A percentile compares a stretch with the other conserved stretches of the same genome.
These are phyloP conservation scores for Calliopsis andreniformis DNA, from an alignment of 1,140 invertebrate species.

Conservation along the genomic window DNA sequence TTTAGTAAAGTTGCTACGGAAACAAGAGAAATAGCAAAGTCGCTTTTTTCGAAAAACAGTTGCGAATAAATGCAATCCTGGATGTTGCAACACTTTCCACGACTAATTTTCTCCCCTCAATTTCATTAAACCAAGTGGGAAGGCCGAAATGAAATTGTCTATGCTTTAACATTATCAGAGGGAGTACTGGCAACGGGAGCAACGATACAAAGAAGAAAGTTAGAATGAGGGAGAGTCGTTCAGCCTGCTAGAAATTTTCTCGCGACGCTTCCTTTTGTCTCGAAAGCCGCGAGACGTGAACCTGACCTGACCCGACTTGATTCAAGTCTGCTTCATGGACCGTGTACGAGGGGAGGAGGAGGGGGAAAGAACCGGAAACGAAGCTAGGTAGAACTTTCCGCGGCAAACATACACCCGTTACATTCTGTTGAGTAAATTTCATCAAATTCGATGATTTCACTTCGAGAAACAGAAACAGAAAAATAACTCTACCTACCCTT, in stretches of 20 bases:
- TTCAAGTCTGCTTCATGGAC: constrained; percentile 31
- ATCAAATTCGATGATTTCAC: constrained; percentile 28
- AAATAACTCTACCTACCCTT: no score
- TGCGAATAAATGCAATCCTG: background rate
- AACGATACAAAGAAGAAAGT: constrained; percentile 26
- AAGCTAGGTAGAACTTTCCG: constrained; percentile 18
- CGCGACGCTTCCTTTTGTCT: constrained; percentile 50
- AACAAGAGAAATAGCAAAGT: no score
- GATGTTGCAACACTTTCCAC: background rate
- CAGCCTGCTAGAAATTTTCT: constrained; percentile 43
- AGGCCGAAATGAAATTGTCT: background rate
- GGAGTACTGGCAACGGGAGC: background rate
- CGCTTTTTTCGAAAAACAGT: background rate
- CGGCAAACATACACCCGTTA: constrained; percentile 23
- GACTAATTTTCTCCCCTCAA: background rate
- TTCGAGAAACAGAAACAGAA: background rate
- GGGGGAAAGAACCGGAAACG: constrained; percentile 17
- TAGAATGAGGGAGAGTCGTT: constrained; percentile 24
- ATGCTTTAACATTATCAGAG: constrained; percentile 4
- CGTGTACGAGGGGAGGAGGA: background rate
- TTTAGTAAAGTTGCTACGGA: no score
- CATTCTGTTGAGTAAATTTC: constrained; percentile 38
- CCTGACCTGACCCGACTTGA: constrained; percentile 48
- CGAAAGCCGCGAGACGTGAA: constrained; percentile 24
- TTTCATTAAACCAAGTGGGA: constrained; percentile 8